Evolutionary conservation across 2,797 vertebrate genomes (phyloP), one percentile per base, ranked within the genome.

Genomic region (Gymnoscopelus braueri): DNA sequence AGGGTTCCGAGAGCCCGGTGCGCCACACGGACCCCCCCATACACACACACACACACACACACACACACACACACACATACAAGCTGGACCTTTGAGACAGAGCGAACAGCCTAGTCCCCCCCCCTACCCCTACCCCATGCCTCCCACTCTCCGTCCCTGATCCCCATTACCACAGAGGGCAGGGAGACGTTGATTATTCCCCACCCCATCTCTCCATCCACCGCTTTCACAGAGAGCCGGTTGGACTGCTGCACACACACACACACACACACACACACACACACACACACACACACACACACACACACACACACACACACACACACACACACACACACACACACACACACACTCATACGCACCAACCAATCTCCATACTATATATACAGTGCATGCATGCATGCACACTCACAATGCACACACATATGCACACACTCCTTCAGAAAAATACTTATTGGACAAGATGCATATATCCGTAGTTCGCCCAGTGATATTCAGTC

Each of bases 131-230:
- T 47, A 2, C 32, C 32, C 32, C 6, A 35, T 35, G 32, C 32
- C 32, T 35, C 32, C 32, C 32, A 35, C 32, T 35, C 53, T 15
- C 52, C 60, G 44, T 59, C 50, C 71, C 35, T 24, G 32, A 54
- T 72, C 69, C 81, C 77, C 72, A 85, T 85, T 86, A 89, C 74
- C 79, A 82, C 84, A 32, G 78, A 85, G 65, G 54, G 60, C 60
- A 63, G 47, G 44, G 68, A 74, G 77, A 76, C 65, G 78, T 79
- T 90, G 84, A 89, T 91, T 90, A 87, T 89, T 92, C 85, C 70
- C 57, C 70, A 74, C 69, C 61, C 71, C 71, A 74, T 66, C 81
- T 85, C 83, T 80, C 81, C 77, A 75, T 88, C 64, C 51, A 54
- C 65, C 64, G 71, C 85, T 87, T 65, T 88, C 85, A 79, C 74